Evolutionary conservation across 1,140 invertebrate species (phyloP), one percentile per base, ranked within the genome.

Genomic region (Whitmania pigra): DNA sequence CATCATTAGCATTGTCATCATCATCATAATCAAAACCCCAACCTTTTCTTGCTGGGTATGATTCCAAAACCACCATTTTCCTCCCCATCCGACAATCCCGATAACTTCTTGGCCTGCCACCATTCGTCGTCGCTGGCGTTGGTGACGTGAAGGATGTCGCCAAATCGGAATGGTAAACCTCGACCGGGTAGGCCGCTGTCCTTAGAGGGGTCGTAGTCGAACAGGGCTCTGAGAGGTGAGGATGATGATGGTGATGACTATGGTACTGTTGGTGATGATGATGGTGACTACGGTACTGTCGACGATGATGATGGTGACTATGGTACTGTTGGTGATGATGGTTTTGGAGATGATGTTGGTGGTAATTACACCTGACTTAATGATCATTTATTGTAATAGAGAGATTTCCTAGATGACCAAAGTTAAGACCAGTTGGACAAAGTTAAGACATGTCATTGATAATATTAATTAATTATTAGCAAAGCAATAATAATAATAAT

Each of bases 121-220:
- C 96, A 99, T 82, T 99, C 94, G 82, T 98, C 95, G 83, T 99
- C 97, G 74, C 91, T 94, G 66, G 95, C 94, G 83, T 99, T 99
- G 43, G 93, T 96, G 69, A 99, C 95, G 82, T 99, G 94, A 69
- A 99, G 84, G 76, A 99, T 97, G 80, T 99, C 96, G 13, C 97
- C 97, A 80, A 96, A 97, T 66, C 78, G 77, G 83, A 99, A 99
- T 17, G 90, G 88, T 73, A 99, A 84, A 71, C 96, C 95, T 77
- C 94, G 87, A 74, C 92, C 93, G 1, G 96, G 96, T 76, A 99
- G 83, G 25, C 94, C 95, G 80, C 95, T 93, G 82, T 99, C 96
- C 83, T 93, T 91, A 75, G 90, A 88, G 2, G 95, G 94, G 83
- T 99, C 96, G 82, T 99, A 98, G 82, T 99, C 94, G 84, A 99